phyloP scores from a whole-genome alignment of 2,888 invertebrate genomes.

The Hesperia comma region DNA sequence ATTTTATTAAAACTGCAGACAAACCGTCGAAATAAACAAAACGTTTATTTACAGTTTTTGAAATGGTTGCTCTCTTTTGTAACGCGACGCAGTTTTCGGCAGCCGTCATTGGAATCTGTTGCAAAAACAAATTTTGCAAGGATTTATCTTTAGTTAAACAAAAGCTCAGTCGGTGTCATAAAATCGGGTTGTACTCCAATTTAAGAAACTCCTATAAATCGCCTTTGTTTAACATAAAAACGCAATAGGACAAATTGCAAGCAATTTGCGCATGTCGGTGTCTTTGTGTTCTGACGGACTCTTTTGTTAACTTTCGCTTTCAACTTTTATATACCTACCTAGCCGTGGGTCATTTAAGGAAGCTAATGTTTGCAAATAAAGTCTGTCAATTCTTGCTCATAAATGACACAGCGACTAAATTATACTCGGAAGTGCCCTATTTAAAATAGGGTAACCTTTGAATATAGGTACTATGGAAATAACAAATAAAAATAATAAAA shows the following conservation, averaged over 20 bases:
- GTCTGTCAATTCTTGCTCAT: constrained; percentile 16
- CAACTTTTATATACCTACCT: constrained; percentile 54
- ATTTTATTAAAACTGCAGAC: constrained; percentile 3
- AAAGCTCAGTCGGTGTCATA: constrained; percentile 53
- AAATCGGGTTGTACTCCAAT: constrained; percentile 71
- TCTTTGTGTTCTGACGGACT: constrained; percentile 67
- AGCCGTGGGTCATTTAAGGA: constrained; percentile 37
- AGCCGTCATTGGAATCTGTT: constrained; percentile 57
- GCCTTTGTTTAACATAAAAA: constrained; percentile 67
- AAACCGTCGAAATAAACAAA: constrained; percentile 6
- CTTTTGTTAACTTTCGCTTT: constrained; percentile 71
- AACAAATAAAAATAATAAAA: too few relatives aligned
- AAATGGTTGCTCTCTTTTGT: constrained; percentile 52
- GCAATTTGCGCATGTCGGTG: constrained; percentile 65
- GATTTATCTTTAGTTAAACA: constrained; percentile 59
- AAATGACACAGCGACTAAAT: not conserved
- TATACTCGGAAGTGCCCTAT: too few relatives aligned
- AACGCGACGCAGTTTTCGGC: constrained; percentile 56
- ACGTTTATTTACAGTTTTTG: constrained; percentile 18
- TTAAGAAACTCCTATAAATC: constrained; percentile 65
- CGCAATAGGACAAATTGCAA: constrained; percentile 67
- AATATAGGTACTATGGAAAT: too few relatives aligned
- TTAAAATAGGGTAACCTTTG: too few relatives aligned
- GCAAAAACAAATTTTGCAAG: constrained; percentile 70
- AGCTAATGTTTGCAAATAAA: constrained; percentile 9